Evolutionary conservation across 2,888 invertebrate genomes (phyloP).

Genomic region (Teinopalpus imperialis): DNA sequence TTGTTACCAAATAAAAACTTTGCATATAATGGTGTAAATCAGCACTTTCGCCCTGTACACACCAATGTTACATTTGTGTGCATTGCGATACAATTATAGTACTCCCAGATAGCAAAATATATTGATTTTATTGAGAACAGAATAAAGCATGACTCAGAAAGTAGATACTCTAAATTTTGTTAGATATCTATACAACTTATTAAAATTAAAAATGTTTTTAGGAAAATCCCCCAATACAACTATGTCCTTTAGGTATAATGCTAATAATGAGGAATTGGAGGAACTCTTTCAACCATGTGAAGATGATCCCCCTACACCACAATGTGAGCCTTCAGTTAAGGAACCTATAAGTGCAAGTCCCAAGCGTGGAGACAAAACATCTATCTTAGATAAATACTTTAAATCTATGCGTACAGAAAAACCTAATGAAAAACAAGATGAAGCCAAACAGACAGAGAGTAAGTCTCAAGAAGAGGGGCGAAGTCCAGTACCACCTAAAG

Average conservation of each 20-base stretch:
- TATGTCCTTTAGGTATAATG: conserved; percentile 86
- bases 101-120: too few relatives aligned
- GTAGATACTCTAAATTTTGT: too few relatives aligned
- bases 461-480: conserved; percentile 52
- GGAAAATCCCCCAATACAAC: conserved; percentile 74
- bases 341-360: conserved; percentile 67
- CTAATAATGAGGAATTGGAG: conserved; percentile 89
- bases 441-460: conserved; percentile 47
- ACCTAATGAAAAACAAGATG: conserved; percentile 53
- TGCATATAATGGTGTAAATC: too few relatives aligned
- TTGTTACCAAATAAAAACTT: too few relatives aligned
- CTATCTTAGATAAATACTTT: conserved; percentile 76
- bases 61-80: neutral
- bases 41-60: too few relatives aligned
- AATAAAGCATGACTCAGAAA: too few relatives aligned
- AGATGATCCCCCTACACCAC: conserved; percentile 77
- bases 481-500: conserved; percentile 48
- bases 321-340: conserved; percentile 61
- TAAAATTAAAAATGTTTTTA: too few relatives aligned
- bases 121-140: too few relatives aligned
- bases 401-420: conserved; percentile 66
- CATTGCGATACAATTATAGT: too few relatives aligned
- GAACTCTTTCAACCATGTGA: conserved; percentile 85
- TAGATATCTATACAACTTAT: too few relatives aligned
- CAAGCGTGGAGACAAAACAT: conserved; percentile 67